Conservation (phyloP, 2,888 invertebrate species). For the Adelognathus sp. region DNA sequence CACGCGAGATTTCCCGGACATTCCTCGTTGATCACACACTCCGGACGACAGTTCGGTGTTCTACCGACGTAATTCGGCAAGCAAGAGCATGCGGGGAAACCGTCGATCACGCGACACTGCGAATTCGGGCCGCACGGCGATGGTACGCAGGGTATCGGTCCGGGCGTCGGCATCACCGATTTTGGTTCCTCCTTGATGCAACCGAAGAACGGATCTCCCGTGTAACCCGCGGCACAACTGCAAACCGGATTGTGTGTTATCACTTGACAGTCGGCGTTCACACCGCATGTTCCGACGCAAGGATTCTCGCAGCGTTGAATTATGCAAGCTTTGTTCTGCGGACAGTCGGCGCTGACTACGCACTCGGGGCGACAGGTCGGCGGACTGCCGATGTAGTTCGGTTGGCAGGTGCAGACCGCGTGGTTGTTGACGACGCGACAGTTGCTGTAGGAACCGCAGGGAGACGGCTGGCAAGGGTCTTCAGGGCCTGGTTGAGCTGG, state of each 20-base stretch:
- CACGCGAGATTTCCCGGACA: slow-evolving; percentile 93
- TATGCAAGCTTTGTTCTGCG: slow-evolving; percentile 90
- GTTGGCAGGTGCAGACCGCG: slow-evolving; percentile 91
- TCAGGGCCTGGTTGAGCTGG: slow-evolving; percentile 63
- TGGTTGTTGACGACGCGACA: slow-evolving; percentile 88
- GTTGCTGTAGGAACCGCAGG: slow-evolving; percentile 91
- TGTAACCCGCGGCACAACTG: slow-evolving; percentile 88
- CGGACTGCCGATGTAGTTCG: slow-evolving; percentile 90
- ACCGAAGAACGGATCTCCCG: slow-evolving; percentile 91
- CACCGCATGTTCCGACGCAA: slow-evolving; percentile 92
- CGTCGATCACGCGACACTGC: slow-evolving; percentile 89
- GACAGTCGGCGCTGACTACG: slow-evolving; percentile 91
- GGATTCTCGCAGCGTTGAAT: slow-evolving; percentile 91
- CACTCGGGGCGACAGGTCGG: slow-evolving; percentile 91
- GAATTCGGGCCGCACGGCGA: slow-evolving; percentile 93
- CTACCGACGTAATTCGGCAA: slow-evolving; percentile 90
- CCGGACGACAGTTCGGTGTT: slow-evolving; percentile 93
- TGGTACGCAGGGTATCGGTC: slow-evolving; percentile 90
- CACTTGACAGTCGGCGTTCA: slow-evolving; percentile 90
- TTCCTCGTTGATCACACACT: slow-evolving; percentile 92
- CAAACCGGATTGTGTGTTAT: slow-evolving; percentile 94
- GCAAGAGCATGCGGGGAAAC: slow-evolving; percentile 91
- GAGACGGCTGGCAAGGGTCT: slow-evolving; percentile 86
- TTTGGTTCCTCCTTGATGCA: slow-evolving; percentile 85
- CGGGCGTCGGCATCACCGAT: slow-evolving; percentile 54